phyloP scores from a whole-genome alignment of 2,113 vertebrate species.

The Hippoglossus stenolepis region DNA sequence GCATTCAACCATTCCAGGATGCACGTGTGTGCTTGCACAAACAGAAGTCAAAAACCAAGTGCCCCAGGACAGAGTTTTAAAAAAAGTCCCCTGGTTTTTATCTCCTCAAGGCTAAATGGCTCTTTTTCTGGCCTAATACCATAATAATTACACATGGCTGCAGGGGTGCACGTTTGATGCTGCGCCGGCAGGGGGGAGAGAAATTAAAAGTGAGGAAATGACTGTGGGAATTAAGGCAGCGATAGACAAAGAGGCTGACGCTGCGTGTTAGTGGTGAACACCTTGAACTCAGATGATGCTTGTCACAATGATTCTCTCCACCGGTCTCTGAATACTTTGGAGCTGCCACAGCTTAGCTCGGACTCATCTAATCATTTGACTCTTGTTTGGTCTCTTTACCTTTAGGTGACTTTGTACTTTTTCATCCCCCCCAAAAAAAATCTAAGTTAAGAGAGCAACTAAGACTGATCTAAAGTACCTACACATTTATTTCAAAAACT shows the following conservation, averaged over 20 bases:
- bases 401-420: constrained; percentile 36
- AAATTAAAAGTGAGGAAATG: constrained; percentile 83
- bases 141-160: constrained; percentile 82
- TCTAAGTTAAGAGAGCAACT: not conserved
- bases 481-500: too few species aligned
- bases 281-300: constrained; percentile 72
- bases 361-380: constrained; percentile 34
- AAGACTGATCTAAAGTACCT: not conserved
- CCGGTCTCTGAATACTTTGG: constrained; percentile 43
- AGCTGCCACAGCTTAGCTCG: constrained; percentile 46
- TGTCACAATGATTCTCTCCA: constrained; percentile 78
- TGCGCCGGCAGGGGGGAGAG: constrained; percentile 46
- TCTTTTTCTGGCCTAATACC: constrained; percentile 80
- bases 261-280: constrained; percentile 55
- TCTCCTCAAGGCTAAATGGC: constrained; percentile 73
- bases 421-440: not conserved
- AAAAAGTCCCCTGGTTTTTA: constrained; percentile 66
- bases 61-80: constrained; percentile 24
- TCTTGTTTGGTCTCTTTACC: constrained; percentile 28
- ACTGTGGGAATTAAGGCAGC: constrained; percentile 68
- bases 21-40: constrained; percentile 3
- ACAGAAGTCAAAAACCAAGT: constrained; percentile 24
- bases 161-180: constrained; percentile 78
- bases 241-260: constrained; percentile 77
- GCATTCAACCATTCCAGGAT: not conserved